Percentiles rank a stretch among this genome's conserved stretches.
phyloP scores from a whole-genome alignment of 1,140 invertebrate species.

The Wiebesia pumilae region DNA sequence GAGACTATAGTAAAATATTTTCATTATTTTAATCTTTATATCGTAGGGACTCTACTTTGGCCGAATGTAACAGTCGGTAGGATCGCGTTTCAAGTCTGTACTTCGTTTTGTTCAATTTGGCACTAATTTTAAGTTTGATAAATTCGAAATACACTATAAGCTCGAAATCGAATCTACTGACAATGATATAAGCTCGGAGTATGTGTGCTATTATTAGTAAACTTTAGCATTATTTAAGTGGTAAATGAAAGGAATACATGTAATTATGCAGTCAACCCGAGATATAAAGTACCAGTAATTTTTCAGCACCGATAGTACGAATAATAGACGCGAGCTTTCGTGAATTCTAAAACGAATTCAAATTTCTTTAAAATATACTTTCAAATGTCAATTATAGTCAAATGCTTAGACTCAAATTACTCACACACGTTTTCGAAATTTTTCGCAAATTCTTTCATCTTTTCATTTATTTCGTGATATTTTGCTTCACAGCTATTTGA shows the following conservation, averaged over 20 bases:
- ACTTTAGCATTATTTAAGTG: neutral
- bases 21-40: neutral
- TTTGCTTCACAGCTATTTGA: neutral
- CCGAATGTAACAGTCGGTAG: constrained; percentile 22
- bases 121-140: constrained; percentile 12
- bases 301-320: constrained; percentile 57
- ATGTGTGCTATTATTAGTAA: neutral
- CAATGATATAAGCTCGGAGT: constrained; percentile 4
- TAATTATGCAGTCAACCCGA: neutral
- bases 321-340: constrained; percentile 48
- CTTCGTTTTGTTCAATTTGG: constrained; percentile 24
- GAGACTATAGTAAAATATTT: neutral
- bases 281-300: constrained; percentile 59
- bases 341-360: constrained; percentile 62
- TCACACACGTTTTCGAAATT: neutral
- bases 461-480: neutral
- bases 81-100: neutral
- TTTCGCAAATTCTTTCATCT: neutral
- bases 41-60: constrained; percentile 22
- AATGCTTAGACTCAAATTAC: neutral
- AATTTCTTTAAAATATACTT: constrained; percentile 15
- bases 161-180: constrained; percentile 8
- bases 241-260: neutral
- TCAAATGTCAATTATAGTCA: neutral
- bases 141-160: neutral